Conservation (phyloP, 2,113 vertebrate species). For the Coryphaenoides rupestris region DNA sequence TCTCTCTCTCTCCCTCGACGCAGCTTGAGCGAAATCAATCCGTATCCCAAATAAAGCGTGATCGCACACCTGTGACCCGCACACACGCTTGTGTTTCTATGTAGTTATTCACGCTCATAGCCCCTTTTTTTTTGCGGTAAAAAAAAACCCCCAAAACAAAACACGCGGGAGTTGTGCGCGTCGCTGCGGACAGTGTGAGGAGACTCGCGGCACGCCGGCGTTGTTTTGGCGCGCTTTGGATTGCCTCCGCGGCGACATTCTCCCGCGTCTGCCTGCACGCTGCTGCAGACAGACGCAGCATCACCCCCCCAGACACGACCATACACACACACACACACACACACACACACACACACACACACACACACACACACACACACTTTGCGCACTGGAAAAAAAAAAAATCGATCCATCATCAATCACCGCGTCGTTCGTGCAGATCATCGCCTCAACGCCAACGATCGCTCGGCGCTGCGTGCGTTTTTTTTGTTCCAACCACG, state of each 20-base stretch:
- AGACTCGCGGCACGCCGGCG: conserved; percentile 39
- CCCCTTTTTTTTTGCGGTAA: neutral
- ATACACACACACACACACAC: neutral
- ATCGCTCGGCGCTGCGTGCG: conserved; percentile 19
- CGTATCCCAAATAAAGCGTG: neutral
- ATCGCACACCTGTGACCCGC: neutral
- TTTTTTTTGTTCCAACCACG: conserved; percentile 30
- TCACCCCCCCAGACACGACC: conserved; percentile 40
- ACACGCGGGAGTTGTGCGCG: neutral
- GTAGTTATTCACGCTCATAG: too few relatives aligned
- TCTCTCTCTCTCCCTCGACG: conserved; percentile 18
- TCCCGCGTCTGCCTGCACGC: conserved; percentile 27
- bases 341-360: neutral
- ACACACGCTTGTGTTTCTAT: too few relatives aligned
- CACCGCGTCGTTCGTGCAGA: conserved; percentile 21
- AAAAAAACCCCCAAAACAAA: conserved; percentile 10
- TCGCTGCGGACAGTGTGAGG: conserved; percentile 19
- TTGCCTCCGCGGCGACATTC: conserved; percentile 30
- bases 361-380: neutral
- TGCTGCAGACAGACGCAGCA: too few relatives aligned
- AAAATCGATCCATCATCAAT: conserved; percentile 24
- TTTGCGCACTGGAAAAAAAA: conserved; percentile 14
- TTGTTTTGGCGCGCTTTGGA: conserved; percentile 13
- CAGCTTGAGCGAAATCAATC: conserved; percentile 48
- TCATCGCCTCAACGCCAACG: conserved; percentile 34